These are phyloP conservation scores for Erannis defoliaria DNA, from an alignment of 2,888 invertebrate species.

Conservation along the genomic window DNA sequence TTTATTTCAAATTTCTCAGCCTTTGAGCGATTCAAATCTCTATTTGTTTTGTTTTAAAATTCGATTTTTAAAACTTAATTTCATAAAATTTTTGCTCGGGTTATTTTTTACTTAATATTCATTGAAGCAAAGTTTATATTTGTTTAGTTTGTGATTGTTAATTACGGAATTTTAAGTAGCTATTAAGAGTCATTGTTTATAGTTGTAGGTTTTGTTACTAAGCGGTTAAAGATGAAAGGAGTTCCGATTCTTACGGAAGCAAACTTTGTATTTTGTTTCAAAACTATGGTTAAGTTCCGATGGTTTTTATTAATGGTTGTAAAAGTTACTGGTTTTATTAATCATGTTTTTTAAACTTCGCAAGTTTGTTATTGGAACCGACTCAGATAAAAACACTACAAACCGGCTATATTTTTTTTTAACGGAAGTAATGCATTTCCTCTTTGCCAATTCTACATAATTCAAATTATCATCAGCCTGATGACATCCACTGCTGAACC, in stretches of 20 bases:
- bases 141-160: slow-evolving; percentile 39
- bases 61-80: slow-evolving; percentile 13
- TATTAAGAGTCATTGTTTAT: slow-evolving; percentile 53
- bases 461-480: too few relatives aligned
- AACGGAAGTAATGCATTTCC: too few relatives aligned
- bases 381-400: too few relatives aligned
- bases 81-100: not conserved
- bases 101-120: slow-evolving; percentile 14
- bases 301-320: slow-evolving; percentile 5
- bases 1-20: slow-evolving; percentile 32
- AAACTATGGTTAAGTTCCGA: slow-evolving; percentile 30
- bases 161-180: slow-evolving; percentile 48
- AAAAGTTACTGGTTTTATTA: slow-evolving; percentile 4
- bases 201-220: slow-evolving; percentile 43
- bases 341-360: not conserved
- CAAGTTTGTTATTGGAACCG: too few relatives aligned
- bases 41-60: slow-evolving; percentile 15
- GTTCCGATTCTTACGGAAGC: slow-evolving; percentile 45
- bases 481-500: too few relatives aligned
- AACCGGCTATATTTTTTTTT: too few relatives aligned
- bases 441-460: too few relatives aligned
- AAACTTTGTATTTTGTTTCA: slow-evolving; percentile 26
- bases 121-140: slow-evolving; percentile 18
- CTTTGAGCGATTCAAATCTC: slow-evolving; percentile 15
- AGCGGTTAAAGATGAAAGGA: slow-evolving; percentile 38